phyloP scores from a whole-genome alignment of 30 jellyfish, hydroid and myxozoan species.

The Aurelia coerulea region DNA sequence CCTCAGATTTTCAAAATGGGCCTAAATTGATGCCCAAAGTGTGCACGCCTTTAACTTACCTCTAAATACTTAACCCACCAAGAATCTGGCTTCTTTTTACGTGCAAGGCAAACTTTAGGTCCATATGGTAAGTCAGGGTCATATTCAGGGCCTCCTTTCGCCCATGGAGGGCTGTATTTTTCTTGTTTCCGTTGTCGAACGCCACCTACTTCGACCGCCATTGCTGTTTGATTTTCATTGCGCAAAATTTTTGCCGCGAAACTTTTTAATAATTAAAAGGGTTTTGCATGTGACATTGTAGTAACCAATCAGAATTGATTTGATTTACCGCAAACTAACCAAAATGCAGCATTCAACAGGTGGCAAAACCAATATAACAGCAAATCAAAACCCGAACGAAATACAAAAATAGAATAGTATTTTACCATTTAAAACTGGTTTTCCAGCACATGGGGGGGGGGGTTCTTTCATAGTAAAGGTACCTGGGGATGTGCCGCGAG shows the following conservation, averaged over 20 bases:
- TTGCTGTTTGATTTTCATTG: slow-evolving; percentile 3
- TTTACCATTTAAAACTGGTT: too few species aligned
- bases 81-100: slow-evolving; percentile 91
- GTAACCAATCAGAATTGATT: slow-evolving; percentile 23
- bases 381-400: not conserved
- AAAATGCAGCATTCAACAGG: slow-evolving; percentile 6
- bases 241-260: slow-evolving; percentile 52
- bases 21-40: not conserved
- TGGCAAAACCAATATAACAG: slow-evolving; percentile 1
- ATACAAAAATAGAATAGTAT: too few species aligned
- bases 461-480: too few species aligned
- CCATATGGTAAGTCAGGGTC: slow-evolving; percentile 96
- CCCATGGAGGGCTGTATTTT: slow-evolving; percentile 81
- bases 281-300: not conserved
- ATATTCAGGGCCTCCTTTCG: slow-evolving; percentile 91
- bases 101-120: slow-evolving; percentile 89
- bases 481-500: too few species aligned
- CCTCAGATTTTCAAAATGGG: not conserved
- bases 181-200: slow-evolving; percentile 47
- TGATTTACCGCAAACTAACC: not conserved
- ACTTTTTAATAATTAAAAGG: slow-evolving; percentile 48
- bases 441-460: too few species aligned
- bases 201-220: slow-evolving; percentile 51
- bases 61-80: slow-evolving; percentile 92
- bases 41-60: slow-evolving; percentile 37